Conservation (phyloP, 1,140 invertebrate genomes). For the Cydia fagiglandana region DNA sequence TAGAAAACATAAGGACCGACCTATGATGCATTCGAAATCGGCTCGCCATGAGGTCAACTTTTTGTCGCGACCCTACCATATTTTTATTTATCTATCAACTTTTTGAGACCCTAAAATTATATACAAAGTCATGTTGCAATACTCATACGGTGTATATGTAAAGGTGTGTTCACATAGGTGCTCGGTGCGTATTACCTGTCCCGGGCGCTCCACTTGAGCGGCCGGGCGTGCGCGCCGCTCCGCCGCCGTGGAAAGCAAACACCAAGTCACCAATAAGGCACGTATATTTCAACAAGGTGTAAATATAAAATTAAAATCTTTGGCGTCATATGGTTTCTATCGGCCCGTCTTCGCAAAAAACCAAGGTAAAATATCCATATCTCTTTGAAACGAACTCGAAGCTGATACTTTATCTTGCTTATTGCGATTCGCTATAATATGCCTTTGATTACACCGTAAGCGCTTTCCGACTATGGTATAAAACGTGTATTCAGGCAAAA, state of each 20-base stretch:
- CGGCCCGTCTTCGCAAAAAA: neutral
- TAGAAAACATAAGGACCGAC: too few species aligned
- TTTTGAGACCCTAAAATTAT: neutral
- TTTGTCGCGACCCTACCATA: too few species aligned
- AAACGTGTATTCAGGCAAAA: neutral
- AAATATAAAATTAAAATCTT: slow-evolving; percentile 69
- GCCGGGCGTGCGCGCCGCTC: slow-evolving; percentile 76
- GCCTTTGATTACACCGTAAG: neutral
- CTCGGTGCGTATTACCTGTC: slow-evolving; percentile 79
- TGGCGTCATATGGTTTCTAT: slow-evolving; percentile 59
- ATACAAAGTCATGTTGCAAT: slow-evolving; percentile 37
- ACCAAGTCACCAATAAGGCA: slow-evolving; percentile 75
- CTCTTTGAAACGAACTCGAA: too few species aligned
- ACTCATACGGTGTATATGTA: neutral
- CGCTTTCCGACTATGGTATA: slow-evolving; percentile 7
- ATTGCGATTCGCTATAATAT: neutral
- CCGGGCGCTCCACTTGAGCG: slow-evolving; percentile 82
- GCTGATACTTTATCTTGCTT: neutral
- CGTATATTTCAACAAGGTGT: slow-evolving; percentile 75
- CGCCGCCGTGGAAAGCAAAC: slow-evolving; percentile 67
- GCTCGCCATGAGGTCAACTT: too few species aligned
- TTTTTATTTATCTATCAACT: too few species aligned
- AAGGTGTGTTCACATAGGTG: slow-evolving; percentile 45
- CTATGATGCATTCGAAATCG: too few species aligned
- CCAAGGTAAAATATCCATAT: neutral